Evolutionary conservation across 2,888 invertebrate genomes (phyloP), one percentile per base, ranked within the genome.

Genomic region (Bhutanitis thaidina): DNA sequence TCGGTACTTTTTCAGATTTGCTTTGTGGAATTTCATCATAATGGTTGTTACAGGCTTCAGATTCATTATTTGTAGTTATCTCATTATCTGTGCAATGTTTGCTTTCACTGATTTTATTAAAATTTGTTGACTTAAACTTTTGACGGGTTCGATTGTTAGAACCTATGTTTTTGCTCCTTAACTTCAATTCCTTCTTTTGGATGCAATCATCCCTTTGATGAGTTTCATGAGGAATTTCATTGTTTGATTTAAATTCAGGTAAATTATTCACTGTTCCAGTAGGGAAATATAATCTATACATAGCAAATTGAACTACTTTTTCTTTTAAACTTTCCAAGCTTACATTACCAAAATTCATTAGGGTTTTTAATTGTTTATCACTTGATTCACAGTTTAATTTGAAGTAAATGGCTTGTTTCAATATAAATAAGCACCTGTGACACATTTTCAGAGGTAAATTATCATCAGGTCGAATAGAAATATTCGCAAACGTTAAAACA

Each of bases 381-480:
- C 73, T 80, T 0, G 68, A 65, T 69, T 86, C 80, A 49, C 85
- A 82, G 38, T 62, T 77, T 15, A 78, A 59, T 58, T 84, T 84
- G 43, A 88, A 87, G 40, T 58, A 56, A 38, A 83, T 75, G n/a
- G 78, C 68, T 58, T 81, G 74, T 63, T 78, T 79, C 39, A 88
- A 58, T 47, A 74, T 60, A 55, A 59, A 57, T 38, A 77, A 62
- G 61, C 88, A 88, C 43, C 71, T 74, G 37, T 59, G 59, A 54
- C 88, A 88, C 71, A 87, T 77, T 50, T 59, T 63, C 38, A 52
- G 57, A 0, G 88, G 88, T 37, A 82, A 68, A 59, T 65, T 61
- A 44, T 80, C 76, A 34, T 73, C 60, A 47, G 67, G 65, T 59
- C 65, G 57, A 14, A 83, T 60, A 13, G 56, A 57, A 62, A 85